Percentiles rank a stretch among this genome's conserved stretches.
Conservation (phyloP, 1,140 invertebrate genomes). For the Zophobas atratus region DNA sequence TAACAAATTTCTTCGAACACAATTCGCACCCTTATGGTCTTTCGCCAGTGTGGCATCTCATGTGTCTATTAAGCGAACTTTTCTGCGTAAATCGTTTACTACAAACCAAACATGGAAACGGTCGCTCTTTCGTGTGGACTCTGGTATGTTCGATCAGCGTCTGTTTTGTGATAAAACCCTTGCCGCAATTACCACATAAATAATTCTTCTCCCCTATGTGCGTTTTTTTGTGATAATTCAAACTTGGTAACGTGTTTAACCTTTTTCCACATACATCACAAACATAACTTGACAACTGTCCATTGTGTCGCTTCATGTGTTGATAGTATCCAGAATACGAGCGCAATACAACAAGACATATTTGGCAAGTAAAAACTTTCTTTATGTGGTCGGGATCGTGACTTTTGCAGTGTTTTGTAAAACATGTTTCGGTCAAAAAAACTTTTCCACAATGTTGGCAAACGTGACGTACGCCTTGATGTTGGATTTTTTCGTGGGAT, state of each 20-base stretch:
- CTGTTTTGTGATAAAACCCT: constrained; percentile 31
- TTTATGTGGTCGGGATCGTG: constrained; percentile 16
- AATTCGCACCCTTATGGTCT: constrained; percentile 42
- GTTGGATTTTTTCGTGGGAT: constrained; percentile 32
- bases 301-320: constrained; percentile 67
- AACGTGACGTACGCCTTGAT: constrained; percentile 30
- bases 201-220: constrained; percentile 89
- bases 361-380: constrained; percentile 5
- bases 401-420: background rate
- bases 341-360: constrained; percentile 3
- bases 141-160: constrained; percentile 60
- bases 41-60: constrained; percentile 43
- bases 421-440: constrained; percentile 59
- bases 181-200: constrained; percentile 48
- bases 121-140: constrained; percentile 68
- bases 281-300: background rate
- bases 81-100: constrained; percentile 85
- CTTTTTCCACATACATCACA: constrained; percentile 52
- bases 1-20: constrained; percentile 42
- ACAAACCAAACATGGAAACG: constrained; percentile 69
- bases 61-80: constrained; percentile 39
- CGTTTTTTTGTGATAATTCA: constrained; percentile 88
- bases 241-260: constrained; percentile 22
- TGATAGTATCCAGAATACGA: constrained; percentile 64
- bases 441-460: constrained; percentile 50